phyloP scores from a whole-genome alignment of 92 coral and sea anemone species.

The Meandrina meandrites region DNA sequence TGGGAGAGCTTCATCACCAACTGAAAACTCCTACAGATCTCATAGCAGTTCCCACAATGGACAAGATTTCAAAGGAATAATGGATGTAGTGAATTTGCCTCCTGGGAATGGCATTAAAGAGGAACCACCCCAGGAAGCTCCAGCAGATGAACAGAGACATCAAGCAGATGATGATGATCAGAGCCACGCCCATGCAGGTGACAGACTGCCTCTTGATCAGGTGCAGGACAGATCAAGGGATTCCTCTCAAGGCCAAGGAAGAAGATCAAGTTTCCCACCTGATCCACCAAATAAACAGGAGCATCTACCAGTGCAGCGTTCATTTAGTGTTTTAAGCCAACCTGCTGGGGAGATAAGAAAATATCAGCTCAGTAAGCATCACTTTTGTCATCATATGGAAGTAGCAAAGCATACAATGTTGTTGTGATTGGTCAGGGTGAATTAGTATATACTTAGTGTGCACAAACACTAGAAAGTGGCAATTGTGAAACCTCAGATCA shows the following conservation, averaged over 20 bases:
- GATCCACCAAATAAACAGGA: background rate
- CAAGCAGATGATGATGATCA: background rate
- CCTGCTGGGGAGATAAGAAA: background rate
- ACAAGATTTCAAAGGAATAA: background rate
- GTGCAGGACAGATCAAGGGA: background rate
- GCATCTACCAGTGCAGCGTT: background rate
- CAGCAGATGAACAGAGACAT: background rate
- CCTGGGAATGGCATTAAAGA: background rate
- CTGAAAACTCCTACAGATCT: conserved; percentile 6
- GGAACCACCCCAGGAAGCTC: background rate
- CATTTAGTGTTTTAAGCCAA: background rate
- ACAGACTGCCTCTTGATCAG: no score
- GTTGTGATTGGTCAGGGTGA: no score
- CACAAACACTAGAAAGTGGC: no score
- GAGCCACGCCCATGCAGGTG: background rate
- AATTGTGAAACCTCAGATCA: no score
- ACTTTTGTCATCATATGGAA: background rate
- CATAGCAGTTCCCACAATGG: background rate
- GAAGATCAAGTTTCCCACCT: background rate
- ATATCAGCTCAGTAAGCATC: background rate
- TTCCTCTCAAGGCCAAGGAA: background rate
- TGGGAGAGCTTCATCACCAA: background rate
- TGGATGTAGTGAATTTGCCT: background rate
- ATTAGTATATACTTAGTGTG: no score
- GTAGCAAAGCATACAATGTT: no score